Conservation (phyloP, 2,113 vertebrate genomes). For the Prionailurus bengalensis region DNA sequence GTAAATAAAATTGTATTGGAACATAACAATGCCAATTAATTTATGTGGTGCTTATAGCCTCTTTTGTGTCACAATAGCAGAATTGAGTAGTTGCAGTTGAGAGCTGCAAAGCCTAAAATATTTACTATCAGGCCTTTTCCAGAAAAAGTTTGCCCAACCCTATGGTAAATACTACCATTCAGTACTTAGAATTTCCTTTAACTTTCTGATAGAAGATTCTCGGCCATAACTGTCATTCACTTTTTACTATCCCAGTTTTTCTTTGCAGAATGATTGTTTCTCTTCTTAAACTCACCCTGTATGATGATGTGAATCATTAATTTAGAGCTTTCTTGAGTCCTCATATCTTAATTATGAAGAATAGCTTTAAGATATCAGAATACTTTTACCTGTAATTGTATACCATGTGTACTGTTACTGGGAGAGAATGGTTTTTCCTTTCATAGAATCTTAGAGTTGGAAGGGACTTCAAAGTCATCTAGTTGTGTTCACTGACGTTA, state of each 20-base stretch:
- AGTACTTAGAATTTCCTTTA: background rate
- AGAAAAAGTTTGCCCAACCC: background rate
- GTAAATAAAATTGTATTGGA: background rate
- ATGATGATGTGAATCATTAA: background rate
- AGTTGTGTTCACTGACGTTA: background rate
- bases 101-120: background rate
- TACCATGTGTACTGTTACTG: background rate
- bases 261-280: background rate
- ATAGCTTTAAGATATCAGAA: background rate
- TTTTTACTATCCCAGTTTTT: background rate
- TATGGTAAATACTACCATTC: background rate
- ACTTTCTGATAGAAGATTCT: background rate
- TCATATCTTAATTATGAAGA: background rate
- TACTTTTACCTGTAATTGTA: background rate
- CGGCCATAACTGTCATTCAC: background rate
- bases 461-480: background rate
- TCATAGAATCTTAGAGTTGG: background rate
- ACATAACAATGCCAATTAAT: background rate
- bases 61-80: background rate
- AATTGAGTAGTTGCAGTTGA: background rate
- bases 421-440: slow-evolving; percentile 24
- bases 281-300: background rate
- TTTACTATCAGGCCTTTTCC: background rate
- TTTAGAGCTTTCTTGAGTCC: background rate
- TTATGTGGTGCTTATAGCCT: background rate